phyloP scores from a whole-genome alignment of 1,140 invertebrate species.

The Drosophila chauvacae region DNA sequence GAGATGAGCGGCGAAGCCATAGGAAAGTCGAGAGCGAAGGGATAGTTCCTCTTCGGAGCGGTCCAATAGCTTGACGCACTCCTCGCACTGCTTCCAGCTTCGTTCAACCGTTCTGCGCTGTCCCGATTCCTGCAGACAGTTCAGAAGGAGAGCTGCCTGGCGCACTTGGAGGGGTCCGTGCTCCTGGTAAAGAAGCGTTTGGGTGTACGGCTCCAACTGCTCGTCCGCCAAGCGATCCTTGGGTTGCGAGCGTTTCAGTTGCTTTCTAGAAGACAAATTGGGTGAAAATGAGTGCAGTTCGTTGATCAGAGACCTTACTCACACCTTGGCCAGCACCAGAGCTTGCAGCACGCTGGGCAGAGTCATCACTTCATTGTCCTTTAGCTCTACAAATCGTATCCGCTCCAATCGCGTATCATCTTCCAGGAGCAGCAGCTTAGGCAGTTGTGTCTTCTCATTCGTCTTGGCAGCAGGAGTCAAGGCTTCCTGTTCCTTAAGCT shows the following conservation, averaged over 20 bases:
- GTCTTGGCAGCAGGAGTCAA: constrained; percentile 84
- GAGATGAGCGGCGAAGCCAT: constrained; percentile 88
- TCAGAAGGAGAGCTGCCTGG: constrained; percentile 88
- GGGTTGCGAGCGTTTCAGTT: constrained; percentile 89
- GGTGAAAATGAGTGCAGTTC: constrained; percentile 49
- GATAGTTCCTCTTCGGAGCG: constrained; percentile 22
- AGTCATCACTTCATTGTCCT: constrained; percentile 85
- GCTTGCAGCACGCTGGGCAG: constrained; percentile 92
- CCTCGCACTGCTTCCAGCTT: constrained; percentile 94
- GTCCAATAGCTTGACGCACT: constrained; percentile 87
- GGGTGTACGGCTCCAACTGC: constrained; percentile 92
- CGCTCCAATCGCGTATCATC: constrained; percentile 94
- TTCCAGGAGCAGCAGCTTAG: constrained; percentile 89
- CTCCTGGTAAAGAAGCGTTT: constrained; percentile 87
- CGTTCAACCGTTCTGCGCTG: constrained; percentile 93
- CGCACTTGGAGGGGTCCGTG: constrained; percentile 91
- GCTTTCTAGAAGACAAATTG: constrained; percentile 83
- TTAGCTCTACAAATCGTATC: constrained; percentile 89
- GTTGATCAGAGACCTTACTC: constrained; percentile 62
- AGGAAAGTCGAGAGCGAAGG: constrained; percentile 84
- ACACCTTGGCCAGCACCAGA: constrained; percentile 90
- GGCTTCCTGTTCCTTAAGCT: constrained; percentile 49
- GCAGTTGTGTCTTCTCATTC: constrained; percentile 85
- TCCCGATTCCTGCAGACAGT: constrained; percentile 91
- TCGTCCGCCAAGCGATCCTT: constrained; percentile 91